A percentile compares a stretch with the other conserved stretches of the same genome.
These are phyloP conservation scores for Notolepis coatsorum DNA, from an alignment of 2,797 vertebrate genomes.

Conservation along the genomic window DNA sequence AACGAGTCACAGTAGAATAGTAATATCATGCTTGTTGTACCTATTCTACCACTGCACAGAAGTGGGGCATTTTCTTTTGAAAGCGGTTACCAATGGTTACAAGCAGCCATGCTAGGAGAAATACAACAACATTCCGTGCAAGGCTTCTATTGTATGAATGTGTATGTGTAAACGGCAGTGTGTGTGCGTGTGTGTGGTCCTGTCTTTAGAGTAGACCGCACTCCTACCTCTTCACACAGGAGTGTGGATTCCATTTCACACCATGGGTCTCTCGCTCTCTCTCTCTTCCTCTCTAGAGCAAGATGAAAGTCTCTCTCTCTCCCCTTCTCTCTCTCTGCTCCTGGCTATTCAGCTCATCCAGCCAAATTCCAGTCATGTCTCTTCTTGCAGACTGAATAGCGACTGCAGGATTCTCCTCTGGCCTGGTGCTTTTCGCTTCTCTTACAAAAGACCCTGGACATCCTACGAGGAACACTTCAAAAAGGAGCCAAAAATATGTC, in stretches of 20 bases:
- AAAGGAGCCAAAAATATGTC: no score
- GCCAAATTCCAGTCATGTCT: slow-evolving; percentile 47
- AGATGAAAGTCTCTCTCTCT: no score
- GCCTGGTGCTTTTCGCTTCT: not conserved
- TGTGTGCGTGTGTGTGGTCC: no score
- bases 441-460: not conserved
- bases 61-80: no score
- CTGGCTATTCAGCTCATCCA: not conserved
- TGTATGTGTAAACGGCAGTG: not conserved
- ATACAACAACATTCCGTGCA: no score
- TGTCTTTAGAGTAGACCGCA: not conserved
- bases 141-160: no score
- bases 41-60: no score
- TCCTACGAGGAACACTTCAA: no score
- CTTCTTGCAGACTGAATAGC: slow-evolving; percentile 22
- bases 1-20: no score
- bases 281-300: not conserved
- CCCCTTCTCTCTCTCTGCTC: not conserved
- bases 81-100: no score
- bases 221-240: slow-evolving; percentile 22
- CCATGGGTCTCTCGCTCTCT: not conserved
- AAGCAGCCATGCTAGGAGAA: no score
- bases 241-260: slow-evolving; percentile 12
- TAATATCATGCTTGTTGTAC: no score
- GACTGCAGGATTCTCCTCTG: not conserved